phyloP scores from a whole-genome alignment of 1,140 invertebrate genomes.

The Bombus pascuorum region DNA sequence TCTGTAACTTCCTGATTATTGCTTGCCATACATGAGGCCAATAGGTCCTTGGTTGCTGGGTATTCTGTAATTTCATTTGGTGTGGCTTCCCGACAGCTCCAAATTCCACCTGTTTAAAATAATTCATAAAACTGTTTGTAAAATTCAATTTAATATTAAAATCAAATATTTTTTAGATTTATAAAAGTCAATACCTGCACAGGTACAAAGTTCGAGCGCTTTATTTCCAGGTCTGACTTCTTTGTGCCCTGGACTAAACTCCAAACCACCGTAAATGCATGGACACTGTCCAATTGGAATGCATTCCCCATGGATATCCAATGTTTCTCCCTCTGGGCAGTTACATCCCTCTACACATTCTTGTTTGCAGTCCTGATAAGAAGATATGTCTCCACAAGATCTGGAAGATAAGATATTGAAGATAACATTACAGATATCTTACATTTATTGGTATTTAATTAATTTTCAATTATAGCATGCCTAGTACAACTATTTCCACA shows the following conservation, averaged over 20 bases:
- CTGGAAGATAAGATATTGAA: conserved; percentile 48
- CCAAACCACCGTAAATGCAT: conserved; percentile 88
- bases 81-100: conserved; percentile 88
- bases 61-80: conserved; percentile 85
- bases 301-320: conserved; percentile 89
- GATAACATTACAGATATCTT: not conserved
- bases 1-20: conserved; percentile 88
- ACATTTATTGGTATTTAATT: not conserved
- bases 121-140: not conserved
- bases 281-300: conserved; percentile 89
- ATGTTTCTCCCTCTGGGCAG: conserved; percentile 89
- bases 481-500: conserved; percentile 85
- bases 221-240: conserved; percentile 87
- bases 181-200: conserved; percentile 81
- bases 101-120: conserved; percentile 77
- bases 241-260: conserved; percentile 89
- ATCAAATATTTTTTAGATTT: not conserved
- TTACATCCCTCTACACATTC: conserved; percentile 94
- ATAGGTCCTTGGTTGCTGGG: conserved; percentile 84
- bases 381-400: conserved; percentile 72
- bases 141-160: not conserved
- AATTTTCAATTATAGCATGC: conserved; percentile 33
- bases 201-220: conserved; percentile 88
- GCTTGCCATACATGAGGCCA: conserved; percentile 84
- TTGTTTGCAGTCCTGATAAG: conserved; percentile 81